These are phyloP conservation scores for Oreochromis tanganicae DNA, from an alignment of 2,113 vertebrate genomes.

Conservation along the genomic window DNA sequence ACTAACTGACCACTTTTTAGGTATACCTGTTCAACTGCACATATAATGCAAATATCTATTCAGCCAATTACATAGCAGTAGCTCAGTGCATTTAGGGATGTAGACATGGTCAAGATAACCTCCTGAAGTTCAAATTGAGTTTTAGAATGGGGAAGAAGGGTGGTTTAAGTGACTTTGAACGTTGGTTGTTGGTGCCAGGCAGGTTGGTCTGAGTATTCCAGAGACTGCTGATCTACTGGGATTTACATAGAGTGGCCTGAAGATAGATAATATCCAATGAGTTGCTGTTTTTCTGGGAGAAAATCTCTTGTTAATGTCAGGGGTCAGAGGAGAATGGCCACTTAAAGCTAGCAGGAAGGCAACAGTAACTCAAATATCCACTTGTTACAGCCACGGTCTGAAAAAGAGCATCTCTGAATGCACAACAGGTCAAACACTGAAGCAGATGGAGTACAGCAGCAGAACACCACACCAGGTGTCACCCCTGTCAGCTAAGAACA, in stretches of 20 bases:
- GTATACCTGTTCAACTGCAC: background rate
- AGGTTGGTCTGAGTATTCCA: background rate
- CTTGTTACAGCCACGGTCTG: background rate
- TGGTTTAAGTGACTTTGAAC: background rate
- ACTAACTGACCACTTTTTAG: background rate
- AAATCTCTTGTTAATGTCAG: background rate
- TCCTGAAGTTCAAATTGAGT: background rate
- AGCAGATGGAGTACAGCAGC: background rate
- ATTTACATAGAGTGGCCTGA: background rate
- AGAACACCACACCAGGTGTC: background rate
- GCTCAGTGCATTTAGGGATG: background rate
- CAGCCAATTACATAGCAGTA: background rate
- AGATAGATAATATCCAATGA: background rate
- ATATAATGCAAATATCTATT: background rate
- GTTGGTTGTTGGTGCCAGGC: background rate
- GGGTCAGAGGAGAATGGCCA: fast-evolving
- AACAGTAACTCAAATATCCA: background rate
- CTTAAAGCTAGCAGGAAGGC: background rate
- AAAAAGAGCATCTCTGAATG: background rate
- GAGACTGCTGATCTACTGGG: background rate
- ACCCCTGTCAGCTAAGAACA: background rate
- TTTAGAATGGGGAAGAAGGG: fast-evolving
- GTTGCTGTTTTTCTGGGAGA: background rate
- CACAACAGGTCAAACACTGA: background rate
- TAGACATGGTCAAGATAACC: background rate